Conservation (phyloP, 2,888 invertebrate genomes). For the Drosophila meridiana region DNA sequence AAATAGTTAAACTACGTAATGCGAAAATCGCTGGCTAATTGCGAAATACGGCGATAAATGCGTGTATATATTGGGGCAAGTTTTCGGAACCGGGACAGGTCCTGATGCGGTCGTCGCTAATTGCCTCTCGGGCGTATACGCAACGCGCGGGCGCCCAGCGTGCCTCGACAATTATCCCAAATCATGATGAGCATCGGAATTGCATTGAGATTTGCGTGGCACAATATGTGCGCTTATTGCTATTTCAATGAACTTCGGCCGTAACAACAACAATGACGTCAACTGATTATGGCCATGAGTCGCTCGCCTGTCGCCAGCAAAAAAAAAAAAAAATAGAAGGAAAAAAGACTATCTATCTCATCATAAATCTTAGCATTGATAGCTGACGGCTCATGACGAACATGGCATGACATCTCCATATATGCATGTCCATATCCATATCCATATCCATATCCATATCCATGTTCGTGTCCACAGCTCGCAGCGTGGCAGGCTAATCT, state of each 20-base stretch:
- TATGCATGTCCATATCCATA: constrained; percentile 19
- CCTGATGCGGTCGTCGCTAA: constrained; percentile 30
- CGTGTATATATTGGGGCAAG: constrained; percentile 29
- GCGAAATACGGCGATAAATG: constrained; percentile 56
- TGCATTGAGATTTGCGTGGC: constrained; percentile 65
- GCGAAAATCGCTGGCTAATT: constrained; percentile 67
- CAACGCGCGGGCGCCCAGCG: constrained; percentile 52
- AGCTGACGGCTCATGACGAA: constrained; percentile 36
- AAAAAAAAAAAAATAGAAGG: neutral
- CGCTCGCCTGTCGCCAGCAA: neutral
- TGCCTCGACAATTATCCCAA: constrained; percentile 42
- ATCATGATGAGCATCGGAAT: constrained; percentile 56
- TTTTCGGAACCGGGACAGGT: constrained; percentile 16
- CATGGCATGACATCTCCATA: constrained; percentile 26
- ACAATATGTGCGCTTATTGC: constrained; percentile 13
- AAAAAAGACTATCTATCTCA: constrained; percentile 23
- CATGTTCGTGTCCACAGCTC: constrained; percentile 5
- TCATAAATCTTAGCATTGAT: constrained; percentile 76
- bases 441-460: constrained; percentile 10
- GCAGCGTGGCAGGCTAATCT: constrained; percentile 52
- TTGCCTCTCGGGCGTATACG: constrained; percentile 54
- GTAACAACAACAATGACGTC: constrained; percentile 36
- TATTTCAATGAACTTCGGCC: constrained; percentile 14
- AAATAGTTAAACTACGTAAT: constrained; percentile 67
- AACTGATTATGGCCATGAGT: constrained; percentile 8